These are phyloP conservation scores for Alauda arvensis DNA, from an alignment of 2,797 vertebrate species.

Conservation along the genomic window DNA sequence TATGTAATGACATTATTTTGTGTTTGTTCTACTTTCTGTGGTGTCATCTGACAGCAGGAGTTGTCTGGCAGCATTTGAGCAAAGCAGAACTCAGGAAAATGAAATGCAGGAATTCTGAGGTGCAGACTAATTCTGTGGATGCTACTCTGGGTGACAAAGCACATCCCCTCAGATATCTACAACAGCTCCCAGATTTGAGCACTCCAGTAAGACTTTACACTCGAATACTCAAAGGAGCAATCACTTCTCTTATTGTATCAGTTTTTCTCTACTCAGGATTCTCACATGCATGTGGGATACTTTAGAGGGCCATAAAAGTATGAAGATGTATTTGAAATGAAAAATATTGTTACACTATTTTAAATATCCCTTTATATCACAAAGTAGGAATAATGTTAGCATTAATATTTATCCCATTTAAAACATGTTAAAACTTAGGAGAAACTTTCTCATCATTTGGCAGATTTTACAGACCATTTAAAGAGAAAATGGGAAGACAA, in stretches of 20 bases:
- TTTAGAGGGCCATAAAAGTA: background rate
- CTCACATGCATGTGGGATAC: background rate
- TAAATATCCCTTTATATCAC: background rate
- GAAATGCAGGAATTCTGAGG: background rate
- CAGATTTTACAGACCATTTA: background rate
- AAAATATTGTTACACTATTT: background rate
- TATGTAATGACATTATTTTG: background rate
- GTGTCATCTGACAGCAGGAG: background rate
- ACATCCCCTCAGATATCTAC: background rate
- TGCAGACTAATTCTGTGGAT: background rate
- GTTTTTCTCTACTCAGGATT: background rate
- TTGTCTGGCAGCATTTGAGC: background rate
- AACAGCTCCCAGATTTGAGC: background rate
- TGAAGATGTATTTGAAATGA: background rate
- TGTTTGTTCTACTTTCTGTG: background rate
- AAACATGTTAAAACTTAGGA: background rate
- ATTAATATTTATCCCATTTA: background rate
- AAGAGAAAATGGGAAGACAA: background rate
- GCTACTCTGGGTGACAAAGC: background rate
- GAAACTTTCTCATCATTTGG: background rate
- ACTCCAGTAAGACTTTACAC: background rate
- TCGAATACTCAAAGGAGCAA: background rate
- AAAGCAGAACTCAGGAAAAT: background rate
- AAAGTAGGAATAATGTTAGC: background rate
- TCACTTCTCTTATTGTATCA: background rate